Evolutionary conservation across 53 echinoderm and acorn worm species (phyloP).

Genomic region (Antedon mediterranea): DNA sequence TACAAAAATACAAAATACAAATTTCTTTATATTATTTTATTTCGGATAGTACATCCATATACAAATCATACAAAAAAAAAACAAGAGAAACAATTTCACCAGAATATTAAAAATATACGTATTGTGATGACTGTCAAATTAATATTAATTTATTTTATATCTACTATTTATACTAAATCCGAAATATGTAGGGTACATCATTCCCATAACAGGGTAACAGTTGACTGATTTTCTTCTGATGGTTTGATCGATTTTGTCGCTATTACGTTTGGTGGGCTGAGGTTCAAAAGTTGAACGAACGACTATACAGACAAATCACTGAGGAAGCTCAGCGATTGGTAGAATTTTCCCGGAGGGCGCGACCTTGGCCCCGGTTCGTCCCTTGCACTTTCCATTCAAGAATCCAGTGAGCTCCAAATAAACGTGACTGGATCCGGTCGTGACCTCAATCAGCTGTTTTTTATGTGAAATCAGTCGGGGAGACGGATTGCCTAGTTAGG

Average conservation of each 20-base stretch:
- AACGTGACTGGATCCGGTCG: neutral
- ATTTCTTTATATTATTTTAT: no score
- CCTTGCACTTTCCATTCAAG: conserved; percentile 1
- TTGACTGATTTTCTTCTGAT: neutral
- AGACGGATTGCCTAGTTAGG: neutral
- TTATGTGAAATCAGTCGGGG: neutral
- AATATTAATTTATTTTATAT: neutral
- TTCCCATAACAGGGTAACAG: neutral
- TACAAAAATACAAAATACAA: no score
- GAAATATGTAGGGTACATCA: neutral
- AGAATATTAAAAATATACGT: no score
- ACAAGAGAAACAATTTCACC: no score
- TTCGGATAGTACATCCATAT: no score
- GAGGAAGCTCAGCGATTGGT: neutral
- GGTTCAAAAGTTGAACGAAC: neutral
- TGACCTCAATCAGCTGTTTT: conserved; percentile 1
- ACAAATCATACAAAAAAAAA: no score
- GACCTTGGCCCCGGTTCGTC: conserved; percentile 1
- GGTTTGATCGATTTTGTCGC: neutral
- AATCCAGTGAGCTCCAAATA: neutral
- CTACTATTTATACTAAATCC: neutral
- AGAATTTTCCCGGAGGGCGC: neutral
- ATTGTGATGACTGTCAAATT: no score
- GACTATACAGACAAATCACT: neutral
- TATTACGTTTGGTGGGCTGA: neutral